phyloP scores from a whole-genome alignment of 2,888 invertebrate species.

The Teleiodes luculella region DNA sequence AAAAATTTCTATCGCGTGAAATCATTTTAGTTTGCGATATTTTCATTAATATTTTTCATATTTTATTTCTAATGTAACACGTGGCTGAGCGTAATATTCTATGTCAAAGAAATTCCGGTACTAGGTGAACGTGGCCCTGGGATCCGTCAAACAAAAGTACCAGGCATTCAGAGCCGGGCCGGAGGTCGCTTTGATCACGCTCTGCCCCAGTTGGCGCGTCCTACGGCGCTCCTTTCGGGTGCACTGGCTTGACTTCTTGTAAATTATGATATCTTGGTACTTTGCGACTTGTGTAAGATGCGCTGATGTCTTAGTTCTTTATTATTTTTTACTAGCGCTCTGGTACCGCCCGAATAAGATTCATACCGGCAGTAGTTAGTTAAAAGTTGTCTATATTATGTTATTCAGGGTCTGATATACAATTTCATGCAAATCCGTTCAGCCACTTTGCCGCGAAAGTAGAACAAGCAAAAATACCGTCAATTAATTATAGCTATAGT shows the following conservation, averaged over 20 bases:
- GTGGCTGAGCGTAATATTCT: background rate
- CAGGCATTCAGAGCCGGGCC: constrained; percentile 46
- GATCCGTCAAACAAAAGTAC: constrained; percentile 26
- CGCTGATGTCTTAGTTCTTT: background rate
- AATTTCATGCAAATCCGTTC: no score
- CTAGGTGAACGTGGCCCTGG: background rate
- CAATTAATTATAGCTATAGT: no score
- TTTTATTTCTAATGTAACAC: background rate
- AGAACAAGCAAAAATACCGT: no score
- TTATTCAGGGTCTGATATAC: no score
- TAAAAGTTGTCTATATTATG: no score
- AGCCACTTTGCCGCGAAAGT: no score
- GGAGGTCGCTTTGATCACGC: constrained; percentile 55
- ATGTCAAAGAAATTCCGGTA: background rate
- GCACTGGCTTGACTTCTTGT: background rate
- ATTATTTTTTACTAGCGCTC: no score
- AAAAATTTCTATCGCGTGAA: background rate
- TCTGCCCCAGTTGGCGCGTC: constrained; percentile 53
- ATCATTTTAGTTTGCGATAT: background rate
- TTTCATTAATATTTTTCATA: background rate
- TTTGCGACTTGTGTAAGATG: background rate
- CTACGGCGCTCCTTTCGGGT: constrained; percentile 25
- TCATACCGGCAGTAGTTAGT: no score
- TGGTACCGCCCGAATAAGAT: no score
- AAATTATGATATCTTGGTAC: background rate